phyloP scores from a whole-genome alignment of 2,113 vertebrate species.

The Erythrocebus patas region DNA sequence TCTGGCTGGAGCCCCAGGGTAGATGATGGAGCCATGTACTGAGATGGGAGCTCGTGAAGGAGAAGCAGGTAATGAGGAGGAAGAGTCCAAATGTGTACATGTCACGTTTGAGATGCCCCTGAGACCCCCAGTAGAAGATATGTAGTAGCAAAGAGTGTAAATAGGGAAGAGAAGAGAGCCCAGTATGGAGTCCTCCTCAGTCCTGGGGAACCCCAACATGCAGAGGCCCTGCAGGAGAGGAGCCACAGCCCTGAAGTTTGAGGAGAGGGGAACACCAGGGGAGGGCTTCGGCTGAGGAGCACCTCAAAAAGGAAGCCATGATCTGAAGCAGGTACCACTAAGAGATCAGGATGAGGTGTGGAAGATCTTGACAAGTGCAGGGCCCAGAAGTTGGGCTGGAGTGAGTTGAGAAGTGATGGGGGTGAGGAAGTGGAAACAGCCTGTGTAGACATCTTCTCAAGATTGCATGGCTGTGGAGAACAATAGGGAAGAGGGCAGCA shows the following conservation, averaged over 20 bases:
- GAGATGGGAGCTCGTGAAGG: neutral
- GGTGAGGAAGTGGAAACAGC: neutral
- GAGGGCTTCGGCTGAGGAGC: neutral
- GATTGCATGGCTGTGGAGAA: neutral
- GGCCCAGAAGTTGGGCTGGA: neutral
- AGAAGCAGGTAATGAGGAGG: neutral
- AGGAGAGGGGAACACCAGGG: neutral
- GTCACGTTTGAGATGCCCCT: neutral
- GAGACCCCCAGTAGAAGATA: neutral
- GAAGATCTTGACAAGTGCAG: neutral
- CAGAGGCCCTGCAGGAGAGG: neutral
- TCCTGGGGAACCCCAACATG: neutral
- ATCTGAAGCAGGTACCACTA: neutral
- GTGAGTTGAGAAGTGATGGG: neutral
- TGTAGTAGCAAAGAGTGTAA: neutral
- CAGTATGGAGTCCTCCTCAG: neutral
- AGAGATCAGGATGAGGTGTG: neutral
- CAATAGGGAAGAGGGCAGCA: neutral
- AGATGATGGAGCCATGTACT: neutral
- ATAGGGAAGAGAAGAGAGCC: neutral
- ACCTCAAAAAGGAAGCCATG: neutral
- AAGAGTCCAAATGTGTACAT: neutral
- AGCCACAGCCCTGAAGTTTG: neutral
- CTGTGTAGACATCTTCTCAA: neutral
- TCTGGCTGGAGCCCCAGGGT: neutral